Base-by-base conservation (phyloP, 1,140 invertebrate species). In the Yoshiicerus persimilis region DNA sequence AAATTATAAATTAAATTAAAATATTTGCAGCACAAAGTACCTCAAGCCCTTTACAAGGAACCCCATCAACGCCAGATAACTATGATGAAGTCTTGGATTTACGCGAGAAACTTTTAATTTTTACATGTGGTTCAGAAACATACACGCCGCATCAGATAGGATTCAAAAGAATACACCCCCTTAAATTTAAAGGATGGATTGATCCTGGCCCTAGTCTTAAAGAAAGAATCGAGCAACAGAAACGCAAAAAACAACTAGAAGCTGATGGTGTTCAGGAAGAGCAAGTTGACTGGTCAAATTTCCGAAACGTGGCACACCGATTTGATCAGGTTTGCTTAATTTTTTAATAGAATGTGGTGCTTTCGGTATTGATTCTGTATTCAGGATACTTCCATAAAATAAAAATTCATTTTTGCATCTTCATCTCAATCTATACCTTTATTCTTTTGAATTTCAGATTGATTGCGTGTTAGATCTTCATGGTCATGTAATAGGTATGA, bases 401-500 rank as follows among this genome's bases (percentile, higher is more conserved):
- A 41, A 11, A 41, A 11, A 86, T 30, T 1, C 20, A 4, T 25
- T 3, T 47, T 85, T 4, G n/a, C 8, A 13, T 47, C 30, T 27
- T 3, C 16, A 3, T 11, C 4, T 16, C 9, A 84, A 84, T 38
- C n/a, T n/a, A n/a, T n/a, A n/a, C n/a, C n/a, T n/a, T n/a, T n/a
- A 8, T 38, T 3, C 38, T 20, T 87, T 36, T 64, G 0, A 16
- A 6, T 64, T 84, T 30, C 10, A 90, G 86, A 94, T 96, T 16
- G 97, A 98, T 93, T 95, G 96, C 92, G 92, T 97, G 2, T 96
- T 98, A 88, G 96, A 98, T 92, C 93, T 98, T 34, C 96, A 97
- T 92, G 97, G 97, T 0, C 96, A 97, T 91, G 97, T 98, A 86
- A 97, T 98, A 90, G 97, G 97, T 90, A 97, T 98, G 96, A 95